phyloP scores from a whole-genome alignment of 2,113 vertebrate species.

The Dolichotis patagonum region DNA sequence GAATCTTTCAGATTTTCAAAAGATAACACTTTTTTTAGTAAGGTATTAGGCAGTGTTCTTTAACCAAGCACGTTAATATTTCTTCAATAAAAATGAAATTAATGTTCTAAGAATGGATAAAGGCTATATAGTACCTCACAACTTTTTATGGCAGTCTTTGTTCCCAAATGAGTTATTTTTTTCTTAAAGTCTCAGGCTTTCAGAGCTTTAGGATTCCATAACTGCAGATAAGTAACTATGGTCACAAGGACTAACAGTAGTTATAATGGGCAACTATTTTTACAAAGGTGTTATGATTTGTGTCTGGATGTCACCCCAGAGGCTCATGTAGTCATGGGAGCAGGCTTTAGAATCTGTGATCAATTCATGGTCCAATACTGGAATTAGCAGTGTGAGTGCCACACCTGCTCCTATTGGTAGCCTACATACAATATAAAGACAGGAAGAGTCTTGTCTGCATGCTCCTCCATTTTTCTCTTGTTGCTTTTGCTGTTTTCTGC shows the following conservation, averaged over 20 bases:
- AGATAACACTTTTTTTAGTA: not conserved
- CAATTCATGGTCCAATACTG: no score
- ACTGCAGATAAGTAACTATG: not conserved
- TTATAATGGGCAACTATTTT: not conserved
- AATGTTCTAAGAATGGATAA: not conserved
- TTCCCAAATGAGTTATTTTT: not conserved
- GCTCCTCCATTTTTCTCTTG: no score
- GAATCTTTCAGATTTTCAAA: not conserved
- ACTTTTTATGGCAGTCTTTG: not conserved
- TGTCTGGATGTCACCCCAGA: no score
- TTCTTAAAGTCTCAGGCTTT: not conserved
- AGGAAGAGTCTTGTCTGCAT: no score
- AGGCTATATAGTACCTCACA: not conserved
- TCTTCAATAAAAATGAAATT: conserved; percentile 18
- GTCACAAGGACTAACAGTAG: not conserved
- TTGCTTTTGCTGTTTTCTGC: no score
- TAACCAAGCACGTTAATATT: not conserved
- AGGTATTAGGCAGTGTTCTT: not conserved
- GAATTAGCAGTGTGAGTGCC: no score
- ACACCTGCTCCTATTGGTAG: no score
- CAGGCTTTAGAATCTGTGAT: no score
- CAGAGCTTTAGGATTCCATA: not conserved
- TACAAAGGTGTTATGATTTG: not conserved
- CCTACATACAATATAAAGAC: no score
- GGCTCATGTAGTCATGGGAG: no score